Evolutionary conservation across 1,140 invertebrate species (phyloP).

Genomic region (Lanistes nyassanus): DNA sequence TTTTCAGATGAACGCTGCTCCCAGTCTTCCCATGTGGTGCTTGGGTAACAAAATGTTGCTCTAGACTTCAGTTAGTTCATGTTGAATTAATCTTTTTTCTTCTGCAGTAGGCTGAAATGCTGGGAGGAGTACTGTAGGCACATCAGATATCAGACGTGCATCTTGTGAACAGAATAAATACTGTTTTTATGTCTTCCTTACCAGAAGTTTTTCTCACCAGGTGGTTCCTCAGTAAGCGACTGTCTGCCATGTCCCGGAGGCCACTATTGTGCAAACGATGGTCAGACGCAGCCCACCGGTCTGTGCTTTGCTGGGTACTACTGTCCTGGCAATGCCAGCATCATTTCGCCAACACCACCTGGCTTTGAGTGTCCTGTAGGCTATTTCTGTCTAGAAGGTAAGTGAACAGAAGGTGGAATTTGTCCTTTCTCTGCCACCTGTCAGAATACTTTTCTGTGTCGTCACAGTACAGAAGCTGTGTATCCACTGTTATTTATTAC

Average conservation of each 20-base stretch:
- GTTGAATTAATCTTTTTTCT: too few relatives aligned
- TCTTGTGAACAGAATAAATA: not conserved
- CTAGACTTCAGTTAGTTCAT: too few relatives aligned
- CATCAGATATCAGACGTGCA: not conserved
- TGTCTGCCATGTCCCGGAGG: constrained; percentile 59
- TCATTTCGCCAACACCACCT: constrained; percentile 46
- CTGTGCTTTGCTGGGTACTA: constrained; percentile 58
- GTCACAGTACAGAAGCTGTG: too few relatives aligned
- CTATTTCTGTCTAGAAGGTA: constrained; percentile 52
- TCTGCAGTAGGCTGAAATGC: not conserved
- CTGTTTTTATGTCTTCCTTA: not conserved
- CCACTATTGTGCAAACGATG: constrained; percentile 55
- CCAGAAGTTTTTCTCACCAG: constrained; percentile 28
- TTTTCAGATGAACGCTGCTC: too few relatives aligned
- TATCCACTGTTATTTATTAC: too few relatives aligned
- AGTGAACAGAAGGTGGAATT: not conserved
- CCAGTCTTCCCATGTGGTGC: too few relatives aligned
- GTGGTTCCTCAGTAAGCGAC: constrained; percentile 48
- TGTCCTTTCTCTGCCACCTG: too few relatives aligned
- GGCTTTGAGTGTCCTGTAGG: constrained; percentile 52
- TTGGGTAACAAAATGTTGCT: not conserved
- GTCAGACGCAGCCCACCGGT: constrained; percentile 51
- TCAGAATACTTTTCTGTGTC: too few relatives aligned
- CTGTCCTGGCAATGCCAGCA: constrained; percentile 59
- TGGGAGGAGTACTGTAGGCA: not conserved